Percentiles rank a stretch among this genome's conserved stretches.
Conservation (phyloP, 2,888 invertebrate species). For the Exocentrus adspersus region DNA sequence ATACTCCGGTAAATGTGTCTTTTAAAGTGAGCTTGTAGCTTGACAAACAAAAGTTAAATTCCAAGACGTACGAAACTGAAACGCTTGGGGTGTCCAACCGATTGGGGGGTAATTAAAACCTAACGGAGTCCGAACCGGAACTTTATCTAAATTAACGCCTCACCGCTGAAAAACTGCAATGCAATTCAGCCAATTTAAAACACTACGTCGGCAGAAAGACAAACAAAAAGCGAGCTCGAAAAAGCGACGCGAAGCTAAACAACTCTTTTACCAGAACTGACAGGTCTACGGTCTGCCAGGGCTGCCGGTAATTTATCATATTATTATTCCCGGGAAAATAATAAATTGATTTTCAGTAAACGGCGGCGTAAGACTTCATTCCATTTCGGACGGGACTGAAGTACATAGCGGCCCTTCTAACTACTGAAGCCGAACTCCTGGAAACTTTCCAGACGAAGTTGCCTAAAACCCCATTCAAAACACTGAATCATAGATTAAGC, state of each 20-base stretch:
- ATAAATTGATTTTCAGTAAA: conserved; percentile 25
- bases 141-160: not conserved
- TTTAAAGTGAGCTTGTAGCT: not conserved
- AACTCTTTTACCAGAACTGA: conserved; percentile 32
- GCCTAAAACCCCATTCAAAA: too few relatives aligned
- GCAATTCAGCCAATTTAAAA: not conserved
- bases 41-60: too few relatives aligned
- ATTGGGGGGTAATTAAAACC: too few relatives aligned
- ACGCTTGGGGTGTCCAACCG: too few relatives aligned
- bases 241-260: conserved; percentile 26
- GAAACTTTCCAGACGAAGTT: too few relatives aligned
- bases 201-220: not conserved
- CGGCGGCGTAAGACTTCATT: conserved; percentile 11
- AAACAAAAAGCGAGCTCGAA: conserved; percentile 8
- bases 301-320: conserved; percentile 11
- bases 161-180: not conserved
- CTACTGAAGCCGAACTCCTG: too few relatives aligned
- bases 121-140: too few relatives aligned
- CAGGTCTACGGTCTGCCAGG: conserved; percentile 16
- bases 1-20: not conserved
- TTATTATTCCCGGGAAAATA: conserved; percentile 11
- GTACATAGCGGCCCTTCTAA: too few relatives aligned
- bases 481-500: too few relatives aligned
- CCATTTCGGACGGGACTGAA: conserved; percentile 4
- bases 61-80: too few relatives aligned